Base-by-base conservation (phyloP, 2,797 vertebrate species). In the Ibycter americanus region DNA sequence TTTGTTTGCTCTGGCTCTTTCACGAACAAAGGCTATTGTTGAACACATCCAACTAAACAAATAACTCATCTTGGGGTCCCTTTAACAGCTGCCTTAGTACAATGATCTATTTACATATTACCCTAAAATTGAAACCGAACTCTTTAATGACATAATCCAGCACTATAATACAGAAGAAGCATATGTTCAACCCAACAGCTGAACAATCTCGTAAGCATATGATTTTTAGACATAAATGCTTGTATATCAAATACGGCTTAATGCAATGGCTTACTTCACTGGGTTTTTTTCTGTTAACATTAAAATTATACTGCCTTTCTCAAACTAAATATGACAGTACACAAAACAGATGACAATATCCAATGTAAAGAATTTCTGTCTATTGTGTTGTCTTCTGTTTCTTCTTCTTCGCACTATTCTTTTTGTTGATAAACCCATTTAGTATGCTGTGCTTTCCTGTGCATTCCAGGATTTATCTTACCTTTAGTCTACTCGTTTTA, bases 1-100 rank as follows among this genome's bases (percentile, higher is more conserved):
- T 98, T 98, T 98, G 98, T 99, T 99, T 99, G 98, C 98, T 99
- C 98, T 98, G 97, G 97, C 98, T 98, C 97, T 98, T 98, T 98
- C 97, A 96, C 89, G 98, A 98, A 99, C 98, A 98, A 98, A 98
- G 97, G 98, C 98, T 98, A 98, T 99, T 98, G 98, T 98, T 98
- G 98, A 98, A 96, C 98, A 98, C 98, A 98, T 99, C 97, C 98
- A 98, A 98, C 98, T 98, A 98, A 98, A 98, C 98, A 98, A 98
- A 98, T 98, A 98, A 98, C 97, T 98, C 98, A 98, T 98, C 98
- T 98, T 98, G 97, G 97, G 97, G 96, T 98, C 98, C 98, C 97
- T 98, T 97, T 98, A 98, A 98, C 98, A 99, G 98, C 98, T 99
- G 98, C 98, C 97, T 98, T 98, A 91, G 97, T 97, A 98, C 98